Evolutionary conservation across 2,113 vertebrate species (phyloP).

Genomic region (Nycticryphes semicollaris): DNA sequence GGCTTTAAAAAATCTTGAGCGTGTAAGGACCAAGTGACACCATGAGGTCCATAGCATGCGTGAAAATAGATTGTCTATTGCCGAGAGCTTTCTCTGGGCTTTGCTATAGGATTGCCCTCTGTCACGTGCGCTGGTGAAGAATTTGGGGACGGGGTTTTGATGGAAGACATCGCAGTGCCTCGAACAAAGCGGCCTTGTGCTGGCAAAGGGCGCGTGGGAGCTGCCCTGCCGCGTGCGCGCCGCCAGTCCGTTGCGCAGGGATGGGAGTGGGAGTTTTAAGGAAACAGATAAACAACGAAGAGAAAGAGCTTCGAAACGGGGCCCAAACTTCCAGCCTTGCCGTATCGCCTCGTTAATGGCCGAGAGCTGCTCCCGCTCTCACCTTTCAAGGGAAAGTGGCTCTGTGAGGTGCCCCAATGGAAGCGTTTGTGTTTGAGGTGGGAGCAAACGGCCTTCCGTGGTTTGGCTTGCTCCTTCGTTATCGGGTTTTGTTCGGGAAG

Average conservation of each 20-base stretch:
- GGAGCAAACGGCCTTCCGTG: not conserved
- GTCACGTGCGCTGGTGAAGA: not conserved
- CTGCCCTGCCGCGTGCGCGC: not conserved
- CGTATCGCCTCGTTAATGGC: not conserved
- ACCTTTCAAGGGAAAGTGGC: not conserved
- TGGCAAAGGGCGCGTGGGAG: constrained; percentile 49
- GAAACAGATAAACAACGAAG: constrained; percentile 49
- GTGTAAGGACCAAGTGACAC: not conserved
- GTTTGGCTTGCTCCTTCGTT: not conserved
- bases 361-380: not conserved
- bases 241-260: not conserved
- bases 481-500: constrained; percentile 31
- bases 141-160: not conserved
- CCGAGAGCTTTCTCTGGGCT: not conserved
- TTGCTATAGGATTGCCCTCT: not conserved
- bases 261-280: constrained; percentile 54
- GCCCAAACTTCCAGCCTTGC: not conserved
- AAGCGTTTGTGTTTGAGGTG: not conserved
- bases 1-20: not conserved
- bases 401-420: not conserved
- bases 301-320: not conserved
- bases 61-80: not conserved
- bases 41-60: not conserved
- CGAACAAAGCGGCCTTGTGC: constrained; percentile 54
- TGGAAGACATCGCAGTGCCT: not conserved